phyloP scores from a whole-genome alignment of 2,113 vertebrate genomes.

The Girardinichthys multiradiatus region DNA sequence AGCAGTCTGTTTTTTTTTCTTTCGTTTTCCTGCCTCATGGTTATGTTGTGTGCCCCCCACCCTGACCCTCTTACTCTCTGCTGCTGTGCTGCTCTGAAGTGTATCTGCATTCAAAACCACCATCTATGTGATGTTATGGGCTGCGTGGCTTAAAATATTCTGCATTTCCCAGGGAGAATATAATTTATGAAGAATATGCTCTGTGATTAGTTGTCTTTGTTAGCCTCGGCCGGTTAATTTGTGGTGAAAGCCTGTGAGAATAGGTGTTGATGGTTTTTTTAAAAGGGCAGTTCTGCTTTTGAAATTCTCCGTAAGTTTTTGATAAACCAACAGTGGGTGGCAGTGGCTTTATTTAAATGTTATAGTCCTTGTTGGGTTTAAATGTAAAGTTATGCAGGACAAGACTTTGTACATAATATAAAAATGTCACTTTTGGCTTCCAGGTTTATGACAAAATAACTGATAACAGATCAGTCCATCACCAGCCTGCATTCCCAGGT shows the following conservation, averaged over 20 bases:
- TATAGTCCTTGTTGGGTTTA: background rate
- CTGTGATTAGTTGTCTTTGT: background rate
- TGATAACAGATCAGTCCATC: too few relatives aligned
- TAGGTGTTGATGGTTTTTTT: background rate
- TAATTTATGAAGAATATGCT: background rate
- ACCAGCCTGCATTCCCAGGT: too few relatives aligned
- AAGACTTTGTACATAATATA: background rate
- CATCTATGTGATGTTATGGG: background rate
- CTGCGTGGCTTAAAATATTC: background rate
- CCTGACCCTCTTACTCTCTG: background rate
- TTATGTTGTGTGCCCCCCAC: constrained; percentile 47
- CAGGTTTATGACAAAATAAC: background rate
- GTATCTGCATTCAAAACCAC: background rate
- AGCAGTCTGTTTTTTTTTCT: constrained; percentile 31
- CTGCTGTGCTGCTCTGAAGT: constrained; percentile 11
- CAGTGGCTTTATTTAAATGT: constrained; percentile 6
- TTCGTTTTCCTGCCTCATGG: constrained; percentile 33
- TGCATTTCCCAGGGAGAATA: background rate
- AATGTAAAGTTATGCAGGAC: background rate
- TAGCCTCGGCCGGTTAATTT: background rate
- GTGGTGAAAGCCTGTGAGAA: background rate
- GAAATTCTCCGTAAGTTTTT: background rate
- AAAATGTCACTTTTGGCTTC: background rate
- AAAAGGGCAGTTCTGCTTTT: background rate
- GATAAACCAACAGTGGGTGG: background rate